Evolutionary conservation across 1,140 invertebrate species (phyloP).

Genomic region (Scaptomyza pallida): DNA sequence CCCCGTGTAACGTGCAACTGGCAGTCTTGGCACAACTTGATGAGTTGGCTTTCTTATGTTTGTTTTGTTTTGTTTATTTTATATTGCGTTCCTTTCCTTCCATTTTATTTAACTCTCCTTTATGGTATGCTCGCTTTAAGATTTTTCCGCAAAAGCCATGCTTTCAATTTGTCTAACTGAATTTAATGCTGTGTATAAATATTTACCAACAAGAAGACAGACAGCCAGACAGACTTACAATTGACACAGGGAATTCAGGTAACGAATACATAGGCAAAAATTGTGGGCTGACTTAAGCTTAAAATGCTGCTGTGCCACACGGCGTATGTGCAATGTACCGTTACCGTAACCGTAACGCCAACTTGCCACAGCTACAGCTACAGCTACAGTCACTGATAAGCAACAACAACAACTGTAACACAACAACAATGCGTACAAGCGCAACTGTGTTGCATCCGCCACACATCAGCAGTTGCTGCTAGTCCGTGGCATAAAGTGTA

Average conservation of each 20-base stretch:
- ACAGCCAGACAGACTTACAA: constrained; percentile 41
- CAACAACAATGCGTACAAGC: constrained; percentile 2
- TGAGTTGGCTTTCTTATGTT: constrained; percentile 56
- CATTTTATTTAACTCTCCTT: constrained; percentile 34
- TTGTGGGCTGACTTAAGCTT: constrained; percentile 11
- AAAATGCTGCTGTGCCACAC: constrained; percentile 27
- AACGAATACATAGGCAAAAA: constrained; percentile 60
- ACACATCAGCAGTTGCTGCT: constrained; percentile 21
- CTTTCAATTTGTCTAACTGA: constrained; percentile 61
- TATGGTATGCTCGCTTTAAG: constrained; percentile 20
- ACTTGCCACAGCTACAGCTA: constrained; percentile 25
- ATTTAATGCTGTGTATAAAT: constrained; percentile 63
- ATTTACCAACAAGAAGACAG: constrained; percentile 50
- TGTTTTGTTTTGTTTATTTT: constrained; percentile 30
- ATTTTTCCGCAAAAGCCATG: constrained; percentile 24
- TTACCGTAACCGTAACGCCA: constrained; percentile 15
- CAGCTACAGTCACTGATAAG: constrained; percentile 10
- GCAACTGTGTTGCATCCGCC: constrained; percentile 8
- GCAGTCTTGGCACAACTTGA: constrained; percentile 55
- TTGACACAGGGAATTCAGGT: constrained; percentile 69
- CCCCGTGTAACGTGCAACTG: constrained; percentile 49
- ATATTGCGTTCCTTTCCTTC: constrained; percentile 7
- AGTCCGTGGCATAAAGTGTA: background rate
- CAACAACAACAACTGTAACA: constrained; percentile 6
- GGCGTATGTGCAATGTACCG: constrained; percentile 54